Evolutionary conservation across 2,888 invertebrate genomes (phyloP), one percentile per base, ranked within the genome.

Genomic region (Cabera pusaria): DNA sequence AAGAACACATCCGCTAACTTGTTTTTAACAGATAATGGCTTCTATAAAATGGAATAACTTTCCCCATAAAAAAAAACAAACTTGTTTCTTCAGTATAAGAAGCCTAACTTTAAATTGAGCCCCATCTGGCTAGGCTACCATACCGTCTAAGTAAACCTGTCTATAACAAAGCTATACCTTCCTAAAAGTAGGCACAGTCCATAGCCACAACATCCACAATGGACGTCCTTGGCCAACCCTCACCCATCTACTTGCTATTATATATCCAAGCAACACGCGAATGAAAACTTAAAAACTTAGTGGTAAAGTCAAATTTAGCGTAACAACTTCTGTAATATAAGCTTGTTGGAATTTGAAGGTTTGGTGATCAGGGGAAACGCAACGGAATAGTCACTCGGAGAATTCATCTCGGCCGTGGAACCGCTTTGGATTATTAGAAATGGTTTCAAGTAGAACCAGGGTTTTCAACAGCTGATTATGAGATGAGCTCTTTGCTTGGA

Each of bases 201-300:
- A 40, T 52, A 49, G 58, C 69, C 73, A 40, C 46, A 75, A 72
- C 68, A n/a, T 67, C 57, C 60, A 84, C 82, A 85, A 83, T 78
- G 64, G 53, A 48, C 66, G 86, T 64, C 86, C 86, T 86, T 87
- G 86, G 76, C 54, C 70, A 70, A 67, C 84, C 85, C 85, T 63
- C 56, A 46, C 29, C 53, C 56, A 57, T 57, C 60, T 27, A 49
- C 46, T 43, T 46, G 45, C 39, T 33, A 33, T 48, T 48, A 49
- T 47, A 49, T 27, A 18, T 19, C 10, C 10, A 5, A 14, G 22
- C 2, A 26, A 27, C 49, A 40, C 39, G 18, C 41, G 18, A 69
- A 58, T 44, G n/a, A 32, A 45, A 31, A 53, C 68, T 55, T 44
- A 62, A 58, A 42, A 46, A 12, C 41, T 5, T 19, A n/a, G 14